Conservation (phyloP, 2,113 vertebrate species). For the Protobothrops mucrosquamatus region DNA sequence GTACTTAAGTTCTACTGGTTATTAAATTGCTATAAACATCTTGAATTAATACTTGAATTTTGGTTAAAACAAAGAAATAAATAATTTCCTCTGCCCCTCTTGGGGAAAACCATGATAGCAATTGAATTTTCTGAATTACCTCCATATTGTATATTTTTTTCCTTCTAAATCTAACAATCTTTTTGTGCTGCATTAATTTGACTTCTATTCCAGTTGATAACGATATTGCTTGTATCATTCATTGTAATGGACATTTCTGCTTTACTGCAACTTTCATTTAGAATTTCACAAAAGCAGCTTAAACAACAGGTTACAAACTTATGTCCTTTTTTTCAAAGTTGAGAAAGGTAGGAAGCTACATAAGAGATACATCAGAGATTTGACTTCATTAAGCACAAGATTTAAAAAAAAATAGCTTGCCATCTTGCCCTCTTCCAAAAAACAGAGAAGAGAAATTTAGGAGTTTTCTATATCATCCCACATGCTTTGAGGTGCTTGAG, state of each 20-base stretch:
- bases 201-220: not conserved
- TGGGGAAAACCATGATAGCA: slow-evolving; percentile 1
- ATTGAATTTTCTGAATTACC: not conserved
- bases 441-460: not conserved
- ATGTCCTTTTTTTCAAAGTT: not conserved
- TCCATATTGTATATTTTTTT: not conserved
- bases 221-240: not conserved
- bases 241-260: slow-evolving; percentile 5
- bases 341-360: not conserved
- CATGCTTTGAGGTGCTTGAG: not conserved
- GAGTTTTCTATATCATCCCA: not conserved
- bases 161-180: not conserved
- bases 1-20: not conserved
- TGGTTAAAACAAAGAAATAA: not conserved
- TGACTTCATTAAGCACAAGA: not conserved
- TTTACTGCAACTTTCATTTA: not conserved
- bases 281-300: not conserved
- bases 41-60: not conserved
- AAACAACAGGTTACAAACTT: not conserved
- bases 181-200: not conserved
- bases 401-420: not conserved
- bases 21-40: not conserved
- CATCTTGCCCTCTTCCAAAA: not conserved
- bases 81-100: not conserved
- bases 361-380: fast-evolving